Percentiles rank a stretch among this genome's conserved stretches.
These are phyloP conservation scores for Pinna nobilis DNA, from an alignment of 1,140 invertebrate genomes.

Conservation along the genomic window DNA sequence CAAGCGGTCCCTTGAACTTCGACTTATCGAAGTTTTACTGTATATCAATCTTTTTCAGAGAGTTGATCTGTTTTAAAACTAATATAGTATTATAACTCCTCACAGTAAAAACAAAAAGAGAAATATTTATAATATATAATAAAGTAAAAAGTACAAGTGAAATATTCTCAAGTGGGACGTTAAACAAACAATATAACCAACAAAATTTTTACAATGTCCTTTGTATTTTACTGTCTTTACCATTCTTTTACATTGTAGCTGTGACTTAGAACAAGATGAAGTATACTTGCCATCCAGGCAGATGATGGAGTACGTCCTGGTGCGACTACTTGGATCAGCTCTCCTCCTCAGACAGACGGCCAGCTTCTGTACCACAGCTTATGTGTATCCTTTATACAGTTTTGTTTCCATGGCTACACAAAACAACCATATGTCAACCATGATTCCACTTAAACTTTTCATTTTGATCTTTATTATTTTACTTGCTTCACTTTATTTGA, in stretches of 20 bases:
- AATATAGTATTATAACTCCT: no score
- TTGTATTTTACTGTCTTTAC: not conserved
- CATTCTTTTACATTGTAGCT: not conserved
- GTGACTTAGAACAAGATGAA: not conserved
- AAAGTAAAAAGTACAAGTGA: not conserved
- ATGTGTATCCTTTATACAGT: conserved; percentile 22
- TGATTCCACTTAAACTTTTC: no score
- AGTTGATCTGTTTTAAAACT: no score
- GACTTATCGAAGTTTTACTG: no score
- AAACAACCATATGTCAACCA: no score
- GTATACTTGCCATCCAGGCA: not conserved
- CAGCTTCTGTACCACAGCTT: conserved; percentile 7
- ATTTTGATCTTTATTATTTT: no score
- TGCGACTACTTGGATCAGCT: not conserved
- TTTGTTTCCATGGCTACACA: no score
- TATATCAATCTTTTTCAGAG: no score
- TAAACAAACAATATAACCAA: not conserved
- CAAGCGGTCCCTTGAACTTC: no score
- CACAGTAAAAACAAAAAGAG: no score
- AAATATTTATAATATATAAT: no score
- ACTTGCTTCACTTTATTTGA: no score
- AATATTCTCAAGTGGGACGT: not conserved
- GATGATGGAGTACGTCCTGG: conserved; percentile 14
- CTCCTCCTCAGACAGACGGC: not conserved
- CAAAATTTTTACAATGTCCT: not conserved